Evolutionary conservation across 2,797 vertebrate species (phyloP).

Genomic region (Mormyrus proboscirostris): DNA sequence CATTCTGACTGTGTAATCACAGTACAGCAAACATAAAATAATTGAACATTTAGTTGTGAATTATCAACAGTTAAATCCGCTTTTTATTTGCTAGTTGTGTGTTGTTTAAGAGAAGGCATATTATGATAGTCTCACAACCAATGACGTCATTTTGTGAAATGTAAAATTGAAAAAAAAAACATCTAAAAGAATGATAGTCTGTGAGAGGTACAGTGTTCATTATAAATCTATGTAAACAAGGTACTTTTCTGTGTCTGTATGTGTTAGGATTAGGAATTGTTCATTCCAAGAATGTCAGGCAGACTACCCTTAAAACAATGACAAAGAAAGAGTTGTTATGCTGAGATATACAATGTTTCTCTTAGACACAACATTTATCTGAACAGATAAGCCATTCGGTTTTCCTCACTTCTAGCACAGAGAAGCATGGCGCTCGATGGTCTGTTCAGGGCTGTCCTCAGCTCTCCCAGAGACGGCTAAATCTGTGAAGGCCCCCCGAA

Average conservation of each 20-base stretch:
- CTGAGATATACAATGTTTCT: not conserved
- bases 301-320: not conserved
- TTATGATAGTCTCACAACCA: not conserved
- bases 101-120: not conserved
- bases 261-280: not conserved
- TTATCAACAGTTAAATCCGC: not conserved
- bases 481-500: not conserved
- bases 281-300: not conserved
- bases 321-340: not conserved
- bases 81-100: not conserved
- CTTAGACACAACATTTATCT: not conserved
- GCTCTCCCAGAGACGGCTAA: not conserved
- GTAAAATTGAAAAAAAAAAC: not conserved
- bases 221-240: not conserved
- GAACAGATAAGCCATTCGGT: not conserved
- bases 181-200: not conserved
- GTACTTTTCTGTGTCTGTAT: not conserved
- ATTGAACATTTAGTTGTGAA: not conserved
- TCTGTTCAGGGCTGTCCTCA: not conserved
- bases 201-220: not conserved
- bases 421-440: not conserved
- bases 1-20: not conserved
- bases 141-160: not conserved
- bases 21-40: not conserved
- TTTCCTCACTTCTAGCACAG: not conserved